These are phyloP conservation scores for Rhombomys opimus DNA, from an alignment of 2,113 vertebrate genomes.

Conservation along the genomic window DNA sequence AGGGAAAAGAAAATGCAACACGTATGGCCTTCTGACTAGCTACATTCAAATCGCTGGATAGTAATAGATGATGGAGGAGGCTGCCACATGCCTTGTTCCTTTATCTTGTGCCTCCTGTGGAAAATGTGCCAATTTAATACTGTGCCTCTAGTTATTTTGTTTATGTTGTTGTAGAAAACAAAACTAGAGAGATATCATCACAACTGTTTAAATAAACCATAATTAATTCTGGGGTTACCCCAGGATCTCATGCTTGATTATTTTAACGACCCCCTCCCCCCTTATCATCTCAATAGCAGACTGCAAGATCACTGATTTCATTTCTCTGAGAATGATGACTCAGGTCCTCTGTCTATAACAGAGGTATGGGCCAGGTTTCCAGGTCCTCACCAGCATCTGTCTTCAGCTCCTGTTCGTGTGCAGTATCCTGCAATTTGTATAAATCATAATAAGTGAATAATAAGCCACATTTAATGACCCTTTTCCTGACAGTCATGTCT, in stretches of 20 bases:
- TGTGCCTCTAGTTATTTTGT: slow-evolving; percentile 53
- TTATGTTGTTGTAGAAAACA: slow-evolving; percentile 65
- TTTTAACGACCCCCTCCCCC: too few species aligned
- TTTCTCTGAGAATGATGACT: background rate
- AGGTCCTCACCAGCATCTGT: slow-evolving; percentile 21
- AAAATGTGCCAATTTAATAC: slow-evolving; percentile 55
- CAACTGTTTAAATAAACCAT: slow-evolving; percentile 16
- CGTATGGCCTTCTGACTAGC: background rate
- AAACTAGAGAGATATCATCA: slow-evolving; percentile 58
- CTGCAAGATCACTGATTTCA: slow-evolving; percentile 37
- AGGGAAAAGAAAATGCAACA: background rate
- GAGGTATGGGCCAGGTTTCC: background rate
- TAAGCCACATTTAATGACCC: background rate
- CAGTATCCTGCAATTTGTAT: slow-evolving; percentile 58
- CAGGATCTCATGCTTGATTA: slow-evolving; percentile 39
- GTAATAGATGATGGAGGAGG: background rate
- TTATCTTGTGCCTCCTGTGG: slow-evolving; percentile 19
- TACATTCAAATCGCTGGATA: background rate
- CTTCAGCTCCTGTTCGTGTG: slow-evolving; percentile 42
- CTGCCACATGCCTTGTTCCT: background rate
- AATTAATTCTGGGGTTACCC: slow-evolving; percentile 48
- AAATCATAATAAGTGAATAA: slow-evolving; percentile 47
- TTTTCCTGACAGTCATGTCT: background rate
- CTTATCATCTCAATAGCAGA: slow-evolving; percentile 16
- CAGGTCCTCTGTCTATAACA: background rate